phyloP scores from a whole-genome alignment of 2,888 invertebrate genomes.

The Ormyrus pomaceus region DNA sequence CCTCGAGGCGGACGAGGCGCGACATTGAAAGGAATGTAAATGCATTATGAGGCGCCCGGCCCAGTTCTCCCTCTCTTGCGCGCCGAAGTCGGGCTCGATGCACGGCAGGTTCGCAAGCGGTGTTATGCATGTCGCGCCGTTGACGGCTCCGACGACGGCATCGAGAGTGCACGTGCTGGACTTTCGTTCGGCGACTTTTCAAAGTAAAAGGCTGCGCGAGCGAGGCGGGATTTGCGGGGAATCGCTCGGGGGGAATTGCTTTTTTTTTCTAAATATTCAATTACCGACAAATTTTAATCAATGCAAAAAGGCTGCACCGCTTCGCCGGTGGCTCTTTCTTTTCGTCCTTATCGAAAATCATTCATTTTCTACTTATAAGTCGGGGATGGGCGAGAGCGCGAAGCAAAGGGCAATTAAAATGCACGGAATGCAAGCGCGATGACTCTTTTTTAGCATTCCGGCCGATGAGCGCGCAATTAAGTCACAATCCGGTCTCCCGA shows the following conservation, averaged over 20 bases:
- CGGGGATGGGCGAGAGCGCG: neutral
- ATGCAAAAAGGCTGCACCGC: conserved; percentile 5
- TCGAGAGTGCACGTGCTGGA: too few species aligned
- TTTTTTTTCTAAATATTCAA: too few species aligned
- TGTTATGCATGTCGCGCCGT: too few species aligned
- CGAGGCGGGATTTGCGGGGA: too few species aligned
- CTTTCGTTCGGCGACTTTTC: too few species aligned
- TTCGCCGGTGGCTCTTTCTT: conserved; percentile 1
- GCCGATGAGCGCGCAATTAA: conserved; percentile 46
- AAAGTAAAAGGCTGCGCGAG: too few species aligned
- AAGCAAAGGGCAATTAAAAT: conserved; percentile 52
- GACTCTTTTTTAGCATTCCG: conserved; percentile 52
- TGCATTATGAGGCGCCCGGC: conserved; percentile 67
- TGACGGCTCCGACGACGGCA: too few species aligned
- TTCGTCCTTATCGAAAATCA: conserved; percentile 39
- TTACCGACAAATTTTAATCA: too few species aligned
- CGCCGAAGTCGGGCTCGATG: too few species aligned
- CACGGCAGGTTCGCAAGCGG: too few species aligned
- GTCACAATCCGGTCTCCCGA: conserved; percentile 51
- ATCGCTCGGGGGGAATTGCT: too few species aligned
- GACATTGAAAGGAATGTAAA: conserved; percentile 74
- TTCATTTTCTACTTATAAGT: conserved; percentile 35
- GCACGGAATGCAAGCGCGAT: conserved; percentile 50
- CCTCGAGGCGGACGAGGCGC: conserved; percentile 66
- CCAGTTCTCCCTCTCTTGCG: conserved; percentile 63